Conservation (phyloP, 1,140 invertebrate species). For the Calephelis nemesis region DNA sequence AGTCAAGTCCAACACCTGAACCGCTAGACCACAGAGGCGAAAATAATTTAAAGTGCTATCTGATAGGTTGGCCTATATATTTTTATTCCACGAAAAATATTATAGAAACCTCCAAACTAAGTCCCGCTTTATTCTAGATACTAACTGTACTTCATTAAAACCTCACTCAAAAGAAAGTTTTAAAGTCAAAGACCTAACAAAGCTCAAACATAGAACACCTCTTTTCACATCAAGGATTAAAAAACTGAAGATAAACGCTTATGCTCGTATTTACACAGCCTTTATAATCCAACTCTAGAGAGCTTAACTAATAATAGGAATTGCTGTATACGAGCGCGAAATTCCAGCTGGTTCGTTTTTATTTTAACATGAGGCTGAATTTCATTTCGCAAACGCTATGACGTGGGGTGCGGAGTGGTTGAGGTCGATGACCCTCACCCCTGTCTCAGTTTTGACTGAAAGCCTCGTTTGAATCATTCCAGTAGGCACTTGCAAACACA, state of each 20-base stretch:
- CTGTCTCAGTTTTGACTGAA: constrained; percentile 29
- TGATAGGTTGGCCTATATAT: too few species aligned
- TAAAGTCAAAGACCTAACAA: background rate
- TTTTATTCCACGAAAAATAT: too few species aligned
- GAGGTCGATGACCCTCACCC: constrained; percentile 30
- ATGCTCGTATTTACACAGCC: background rate
- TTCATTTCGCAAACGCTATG: constrained; percentile 28
- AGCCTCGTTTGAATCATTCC: constrained; percentile 10
- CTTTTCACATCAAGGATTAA: background rate
- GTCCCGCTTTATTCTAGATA: background rate
- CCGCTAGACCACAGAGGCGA: too few species aligned
- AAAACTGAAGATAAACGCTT: background rate
- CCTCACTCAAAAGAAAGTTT: too few species aligned
- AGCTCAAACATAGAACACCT: background rate
- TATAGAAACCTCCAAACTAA: too few species aligned
- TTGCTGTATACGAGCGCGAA: background rate
- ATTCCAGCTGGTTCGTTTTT: constrained; percentile 4
- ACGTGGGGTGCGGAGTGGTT: constrained; percentile 30
- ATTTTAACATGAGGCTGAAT: constrained; percentile 29
- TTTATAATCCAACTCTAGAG: constrained; percentile 7
- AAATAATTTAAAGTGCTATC: too few species aligned
- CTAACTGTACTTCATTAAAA: background rate
- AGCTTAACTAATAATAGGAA: constrained; percentile 11
- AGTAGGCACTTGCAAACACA: background rate
- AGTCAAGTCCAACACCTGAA: too few species aligned